Conservation (phyloP, 2,113 vertebrate genomes). For the Sceloporus undulatus region DNA sequence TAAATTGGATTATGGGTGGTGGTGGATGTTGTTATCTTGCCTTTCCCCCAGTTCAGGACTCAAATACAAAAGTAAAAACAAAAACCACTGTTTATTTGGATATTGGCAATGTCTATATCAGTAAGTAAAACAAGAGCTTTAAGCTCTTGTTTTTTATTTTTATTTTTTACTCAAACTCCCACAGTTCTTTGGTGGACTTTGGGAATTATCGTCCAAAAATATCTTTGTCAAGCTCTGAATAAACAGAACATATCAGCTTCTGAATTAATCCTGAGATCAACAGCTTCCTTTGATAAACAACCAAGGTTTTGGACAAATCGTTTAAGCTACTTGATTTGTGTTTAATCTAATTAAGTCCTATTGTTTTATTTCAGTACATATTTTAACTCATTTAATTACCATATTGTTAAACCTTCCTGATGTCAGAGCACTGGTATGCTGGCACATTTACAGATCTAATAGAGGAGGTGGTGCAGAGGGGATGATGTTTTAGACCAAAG, state of each 20-base stretch:
- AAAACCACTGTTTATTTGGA: no score
- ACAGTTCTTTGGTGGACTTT: no score
- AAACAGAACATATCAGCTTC: not conserved
- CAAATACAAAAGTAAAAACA: no score
- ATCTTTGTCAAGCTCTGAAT: no score
- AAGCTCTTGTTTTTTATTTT: no score
- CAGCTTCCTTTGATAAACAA: conserved; percentile 1
- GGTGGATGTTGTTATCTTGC: no score
- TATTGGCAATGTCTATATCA: not conserved
- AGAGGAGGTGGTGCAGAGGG: not conserved
- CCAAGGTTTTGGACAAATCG: not conserved
- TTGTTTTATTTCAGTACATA: conserved; percentile 15
- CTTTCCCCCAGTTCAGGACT: no score
- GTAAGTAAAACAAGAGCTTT: no score
- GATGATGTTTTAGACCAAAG: not conserved
- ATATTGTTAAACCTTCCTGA: conserved; percentile 17
- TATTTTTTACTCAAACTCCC: no score
- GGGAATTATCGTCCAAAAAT: no score
- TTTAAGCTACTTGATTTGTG: conserved; percentile 6
- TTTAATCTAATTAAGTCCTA: conserved; percentile 23
- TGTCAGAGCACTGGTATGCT: not conserved
- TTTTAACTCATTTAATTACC: conserved; percentile 8
- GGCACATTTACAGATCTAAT: conserved; percentile 14
- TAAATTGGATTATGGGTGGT: no score
- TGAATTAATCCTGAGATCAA: conserved; percentile 18